Percentiles rank a stretch among this genome's conserved stretches.
Conservation (phyloP, 1,140 invertebrate species). For the Hermetia illucens region DNA sequence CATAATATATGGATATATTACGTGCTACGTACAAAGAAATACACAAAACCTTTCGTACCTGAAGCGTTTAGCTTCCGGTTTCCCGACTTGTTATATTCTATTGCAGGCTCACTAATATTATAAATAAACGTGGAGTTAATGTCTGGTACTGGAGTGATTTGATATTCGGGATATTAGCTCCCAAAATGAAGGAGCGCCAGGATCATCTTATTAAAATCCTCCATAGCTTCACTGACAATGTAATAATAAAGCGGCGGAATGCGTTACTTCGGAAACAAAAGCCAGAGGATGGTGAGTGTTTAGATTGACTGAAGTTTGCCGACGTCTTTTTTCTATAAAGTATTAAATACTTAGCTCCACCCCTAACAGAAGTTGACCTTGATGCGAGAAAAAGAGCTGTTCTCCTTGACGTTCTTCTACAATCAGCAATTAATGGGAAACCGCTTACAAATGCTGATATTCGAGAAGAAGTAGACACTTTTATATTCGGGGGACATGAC, state of each 20-base stretch:
- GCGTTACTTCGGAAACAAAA: slow-evolving; percentile 2
- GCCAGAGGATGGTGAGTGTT: not conserved
- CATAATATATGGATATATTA: no score
- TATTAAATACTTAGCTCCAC: no score
- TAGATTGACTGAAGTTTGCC: not conserved
- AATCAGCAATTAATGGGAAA: slow-evolving; percentile 32
- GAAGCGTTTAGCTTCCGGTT: no score
- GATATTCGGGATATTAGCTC: slow-evolving; percentile 14
- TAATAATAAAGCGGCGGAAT: slow-evolving; percentile 14
- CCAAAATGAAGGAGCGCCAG: slow-evolving; percentile 17
- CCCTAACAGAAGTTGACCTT: slow-evolving; percentile 8
- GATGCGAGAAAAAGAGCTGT: slow-evolving; percentile 21
- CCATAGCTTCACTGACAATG: slow-evolving; percentile 20
- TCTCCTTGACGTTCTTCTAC: slow-evolving; percentile 53
- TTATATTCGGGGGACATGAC: slow-evolving; percentile 58
- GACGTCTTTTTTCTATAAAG: no score
- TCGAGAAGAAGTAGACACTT: slow-evolving; percentile 57
- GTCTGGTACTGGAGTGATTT: slow-evolving; percentile 20
- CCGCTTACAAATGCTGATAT: slow-evolving; percentile 45
- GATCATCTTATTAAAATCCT: slow-evolving; percentile 17
- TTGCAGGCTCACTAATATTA: no score
- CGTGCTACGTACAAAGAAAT: no score
- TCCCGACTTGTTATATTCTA: no score
- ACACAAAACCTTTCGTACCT: no score
- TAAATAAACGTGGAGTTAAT: no score